Conservation (phyloP, 2,888 invertebrate species). For the Lamproptera curius region DNA sequence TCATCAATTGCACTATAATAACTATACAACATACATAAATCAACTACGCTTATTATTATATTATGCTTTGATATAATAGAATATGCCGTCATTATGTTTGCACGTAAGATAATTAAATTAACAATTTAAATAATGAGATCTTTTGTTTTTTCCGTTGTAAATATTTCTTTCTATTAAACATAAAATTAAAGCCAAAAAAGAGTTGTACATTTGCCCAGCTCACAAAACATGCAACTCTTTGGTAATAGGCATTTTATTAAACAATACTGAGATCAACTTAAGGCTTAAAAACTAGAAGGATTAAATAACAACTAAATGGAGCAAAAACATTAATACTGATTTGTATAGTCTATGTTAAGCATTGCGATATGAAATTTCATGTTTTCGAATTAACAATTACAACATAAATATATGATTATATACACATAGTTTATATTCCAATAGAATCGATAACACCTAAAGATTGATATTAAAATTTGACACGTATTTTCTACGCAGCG, state of each 20-base stretch:
- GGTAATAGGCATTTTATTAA: constrained; percentile 32
- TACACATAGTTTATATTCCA: constrained; percentile 63
- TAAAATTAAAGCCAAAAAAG: no score
- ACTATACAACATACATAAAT: constrained; percentile 67
- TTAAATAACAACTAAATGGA: constrained; percentile 33
- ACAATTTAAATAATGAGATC: no score
- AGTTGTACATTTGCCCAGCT: constrained; percentile 74
- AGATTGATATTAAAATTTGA: constrained; percentile 51
- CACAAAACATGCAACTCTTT: constrained; percentile 68
- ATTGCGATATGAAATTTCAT: constrained; percentile 7
- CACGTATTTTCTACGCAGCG: constrained; percentile 35
- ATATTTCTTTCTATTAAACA: no score
- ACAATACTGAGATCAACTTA: constrained; percentile 20
- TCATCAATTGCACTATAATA: constrained; percentile 68
- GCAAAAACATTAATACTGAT: no score
- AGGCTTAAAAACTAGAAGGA: constrained; percentile 9
- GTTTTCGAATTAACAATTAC: constrained; percentile 42
- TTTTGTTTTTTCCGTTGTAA: no score
- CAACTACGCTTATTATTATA: constrained; percentile 50
- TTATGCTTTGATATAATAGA: constrained; percentile 19
- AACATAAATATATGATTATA: constrained; percentile 51
- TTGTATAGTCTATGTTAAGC: no score
- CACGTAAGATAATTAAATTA: no score
- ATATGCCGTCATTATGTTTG: no score
- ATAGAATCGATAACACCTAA: constrained; percentile 53